Percentiles rank a stretch among this genome's conserved stretches.
Evolutionary conservation across 2,797 vertebrate species (phyloP).

Genomic region (Catostomus latipinnis): DNA sequence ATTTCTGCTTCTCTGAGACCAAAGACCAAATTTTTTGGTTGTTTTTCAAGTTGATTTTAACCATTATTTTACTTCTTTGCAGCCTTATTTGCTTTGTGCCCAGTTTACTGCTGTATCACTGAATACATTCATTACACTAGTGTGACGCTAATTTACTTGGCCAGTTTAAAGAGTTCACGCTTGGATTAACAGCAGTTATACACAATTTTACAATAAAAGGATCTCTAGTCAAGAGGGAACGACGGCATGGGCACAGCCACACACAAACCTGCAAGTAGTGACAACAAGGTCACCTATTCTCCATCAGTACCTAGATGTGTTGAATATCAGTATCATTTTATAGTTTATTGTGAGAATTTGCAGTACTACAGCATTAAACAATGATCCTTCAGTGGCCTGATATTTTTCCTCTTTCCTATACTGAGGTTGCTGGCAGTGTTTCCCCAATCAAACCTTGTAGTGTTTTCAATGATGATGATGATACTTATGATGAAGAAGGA

Average conservation of each 20-base stretch:
- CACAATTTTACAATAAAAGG: constrained; percentile 47
- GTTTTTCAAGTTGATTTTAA: constrained; percentile 44
- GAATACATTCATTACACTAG: constrained; percentile 58
- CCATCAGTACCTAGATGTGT: constrained; percentile 39
- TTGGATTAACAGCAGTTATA: constrained; percentile 10
- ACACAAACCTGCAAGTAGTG: constrained; percentile 43
- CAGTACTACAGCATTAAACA: constrained; percentile 34
- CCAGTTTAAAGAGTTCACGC: constrained; percentile 47
- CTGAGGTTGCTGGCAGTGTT: constrained; percentile 54
- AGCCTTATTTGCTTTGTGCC: constrained; percentile 66
- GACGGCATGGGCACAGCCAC: constrained; percentile 32
- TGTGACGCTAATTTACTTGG: constrained; percentile 55
- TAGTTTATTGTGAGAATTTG: constrained; percentile 36
- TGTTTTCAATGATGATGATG: constrained; percentile 61
- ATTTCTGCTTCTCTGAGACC: constrained; percentile 66
- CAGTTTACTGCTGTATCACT: constrained; percentile 57
- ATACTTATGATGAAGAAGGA: constrained; percentile 58
- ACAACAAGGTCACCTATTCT: constrained; percentile 43
- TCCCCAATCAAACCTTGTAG: constrained; percentile 62
- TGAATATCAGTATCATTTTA: constrained; percentile 44
- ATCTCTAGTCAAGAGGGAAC: constrained; percentile 59
- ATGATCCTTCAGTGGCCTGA: constrained; percentile 42
- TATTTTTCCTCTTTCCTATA: constrained; percentile 52
- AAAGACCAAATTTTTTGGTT: constrained; percentile 71
- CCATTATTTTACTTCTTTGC: constrained; percentile 48